phyloP scores from a whole-genome alignment of 2,797 vertebrate genomes.

The Bradypus variegatus region DNA sequence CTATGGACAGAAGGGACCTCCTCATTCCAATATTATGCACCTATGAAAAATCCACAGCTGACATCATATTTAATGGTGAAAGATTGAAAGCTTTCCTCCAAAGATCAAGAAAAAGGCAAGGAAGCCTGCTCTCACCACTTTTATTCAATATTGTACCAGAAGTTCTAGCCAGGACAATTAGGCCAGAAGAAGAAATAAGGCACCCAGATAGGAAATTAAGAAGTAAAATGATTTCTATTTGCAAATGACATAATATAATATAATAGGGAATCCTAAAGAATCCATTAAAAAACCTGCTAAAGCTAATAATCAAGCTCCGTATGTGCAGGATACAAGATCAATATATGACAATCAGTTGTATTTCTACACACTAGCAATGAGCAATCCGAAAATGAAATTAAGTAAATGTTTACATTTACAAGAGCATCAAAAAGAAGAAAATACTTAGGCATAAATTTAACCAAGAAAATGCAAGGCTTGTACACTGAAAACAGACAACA shows the following conservation, averaged over 20 bases:
- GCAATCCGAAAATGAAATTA: neutral
- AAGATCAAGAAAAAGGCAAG: neutral
- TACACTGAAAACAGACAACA: neutral
- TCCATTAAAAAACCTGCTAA: neutral
- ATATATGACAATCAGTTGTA: neutral
- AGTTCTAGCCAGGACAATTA: neutral
- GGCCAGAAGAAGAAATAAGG: neutral
- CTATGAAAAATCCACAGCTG: neutral
- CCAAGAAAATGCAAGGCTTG: neutral
- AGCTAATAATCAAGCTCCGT: neutral
- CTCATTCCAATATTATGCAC: neutral
- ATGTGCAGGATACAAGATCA: neutral
- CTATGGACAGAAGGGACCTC: neutral
- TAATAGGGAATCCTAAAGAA: neutral
- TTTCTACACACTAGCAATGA: neutral
- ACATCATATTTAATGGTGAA: neutral
- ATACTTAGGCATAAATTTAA: neutral
- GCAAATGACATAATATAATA: neutral
- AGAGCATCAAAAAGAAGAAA: neutral
- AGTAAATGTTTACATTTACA: neutral
- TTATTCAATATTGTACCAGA: neutral
- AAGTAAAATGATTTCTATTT: neutral
- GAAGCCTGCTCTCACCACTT: neutral
- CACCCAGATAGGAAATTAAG: neutral
- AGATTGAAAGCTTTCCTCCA: neutral